phyloP scores from a whole-genome alignment of 2,113 vertebrate genomes.

The Oncorhynchus gorbuscha region DNA sequence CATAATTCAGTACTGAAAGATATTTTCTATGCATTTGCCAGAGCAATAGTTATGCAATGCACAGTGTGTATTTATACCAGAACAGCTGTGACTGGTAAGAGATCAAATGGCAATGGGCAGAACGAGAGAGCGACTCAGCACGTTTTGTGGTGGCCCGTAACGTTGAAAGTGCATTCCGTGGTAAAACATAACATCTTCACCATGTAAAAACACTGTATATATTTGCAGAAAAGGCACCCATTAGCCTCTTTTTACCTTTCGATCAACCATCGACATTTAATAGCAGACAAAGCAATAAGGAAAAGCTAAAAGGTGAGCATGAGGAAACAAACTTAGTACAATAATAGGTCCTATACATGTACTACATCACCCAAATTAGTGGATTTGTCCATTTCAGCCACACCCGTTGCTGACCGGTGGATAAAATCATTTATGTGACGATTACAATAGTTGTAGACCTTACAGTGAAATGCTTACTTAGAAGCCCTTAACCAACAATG shows the following conservation, averaged over 20 bases:
- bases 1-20: background rate
- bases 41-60: background rate
- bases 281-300: no score
- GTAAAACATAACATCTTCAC: constrained; percentile 11
- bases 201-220: background rate
- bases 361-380: no score
- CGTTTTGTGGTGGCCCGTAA: constrained; percentile 22
- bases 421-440: no score
- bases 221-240: background rate
- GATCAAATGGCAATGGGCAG: background rate
- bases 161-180: background rate
- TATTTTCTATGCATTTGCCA: background rate
- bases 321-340: no score
- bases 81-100: background rate
- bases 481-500: no score
- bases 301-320: no score
- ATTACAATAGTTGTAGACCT: no score
- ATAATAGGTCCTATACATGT: no score
- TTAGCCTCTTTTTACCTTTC: background rate
- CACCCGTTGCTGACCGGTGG: no score
- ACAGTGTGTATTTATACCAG: background rate
- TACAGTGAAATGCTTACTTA: no score
- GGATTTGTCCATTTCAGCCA: no score
- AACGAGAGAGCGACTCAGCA: constrained; percentile 62
- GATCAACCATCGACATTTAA: background rate